Evolutionary conservation across 2,113 vertebrate genomes (phyloP).

Genomic region (Hippoglossus stenolepis): DNA sequence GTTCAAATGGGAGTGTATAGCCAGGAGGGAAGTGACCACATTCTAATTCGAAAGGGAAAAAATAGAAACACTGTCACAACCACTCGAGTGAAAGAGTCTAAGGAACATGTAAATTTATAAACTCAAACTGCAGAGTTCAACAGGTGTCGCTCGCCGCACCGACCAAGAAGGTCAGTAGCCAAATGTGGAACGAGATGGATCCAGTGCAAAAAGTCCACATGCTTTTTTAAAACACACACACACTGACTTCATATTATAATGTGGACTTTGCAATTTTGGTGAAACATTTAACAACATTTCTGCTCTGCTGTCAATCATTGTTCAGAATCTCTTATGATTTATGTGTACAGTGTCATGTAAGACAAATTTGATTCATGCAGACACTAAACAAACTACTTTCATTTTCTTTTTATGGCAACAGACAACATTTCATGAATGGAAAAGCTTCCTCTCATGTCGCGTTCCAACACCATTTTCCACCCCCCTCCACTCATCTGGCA

Average conservation of each 20-base stretch:
- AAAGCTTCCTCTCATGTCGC: conserved; percentile 7
- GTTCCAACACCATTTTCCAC: conserved; percentile 15
- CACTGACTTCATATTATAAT: conserved; percentile 16
- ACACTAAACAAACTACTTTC: conserved; percentile 47
- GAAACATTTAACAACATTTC: conserved; percentile 24
- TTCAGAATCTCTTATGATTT: conserved; percentile 23
- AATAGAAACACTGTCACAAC: conserved; percentile 18
- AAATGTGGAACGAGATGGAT: conserved; percentile 10
- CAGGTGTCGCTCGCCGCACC: conserved; percentile 11
- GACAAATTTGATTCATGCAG: conserved; percentile 65
- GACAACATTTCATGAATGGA: conserved; percentile 47
- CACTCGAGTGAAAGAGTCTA: conserved; percentile 23
- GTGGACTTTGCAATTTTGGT: conserved; percentile 15
- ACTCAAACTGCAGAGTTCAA: conserved; percentile 26
- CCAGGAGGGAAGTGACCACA: conserved; percentile 19
- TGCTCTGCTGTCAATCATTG: conserved; percentile 12
- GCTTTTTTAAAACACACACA: conserved; percentile 15
- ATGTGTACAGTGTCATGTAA: conserved; percentile 45
- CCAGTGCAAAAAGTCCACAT: conserved; percentile 34
- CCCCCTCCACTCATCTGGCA: conserved; percentile 10
- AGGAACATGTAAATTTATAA: conserved; percentile 5
- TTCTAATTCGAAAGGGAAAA: conserved; percentile 18
- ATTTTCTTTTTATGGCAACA: conserved; percentile 29
- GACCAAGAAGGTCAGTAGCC: conserved; percentile 15
- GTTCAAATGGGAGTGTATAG: conserved; percentile 15